A percentile compares a stretch with the other conserved stretches of the same genome.
Conservation (phyloP, 2,113 vertebrate genomes). For the Neoarius graeffei region DNA sequence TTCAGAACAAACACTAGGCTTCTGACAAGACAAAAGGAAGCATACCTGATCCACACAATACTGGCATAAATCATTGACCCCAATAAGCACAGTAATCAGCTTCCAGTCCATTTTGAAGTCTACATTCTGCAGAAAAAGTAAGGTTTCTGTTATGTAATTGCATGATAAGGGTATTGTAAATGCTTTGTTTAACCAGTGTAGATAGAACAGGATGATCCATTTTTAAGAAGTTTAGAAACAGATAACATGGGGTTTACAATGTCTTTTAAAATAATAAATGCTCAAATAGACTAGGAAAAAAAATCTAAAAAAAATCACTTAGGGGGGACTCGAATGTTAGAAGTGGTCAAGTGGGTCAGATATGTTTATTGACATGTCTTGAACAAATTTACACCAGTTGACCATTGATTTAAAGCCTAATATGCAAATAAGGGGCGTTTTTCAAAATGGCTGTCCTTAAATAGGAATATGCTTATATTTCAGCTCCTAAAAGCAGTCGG, state of each 20-base stretch:
- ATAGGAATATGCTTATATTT: too few relatives aligned
- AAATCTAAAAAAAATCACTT: too few relatives aligned
- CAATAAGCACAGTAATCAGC: conserved; percentile 85
- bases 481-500: too few relatives aligned
- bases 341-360: too few relatives aligned
- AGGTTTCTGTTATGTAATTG: background rate
- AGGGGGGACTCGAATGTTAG: too few relatives aligned
- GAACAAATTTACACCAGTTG: too few relatives aligned
- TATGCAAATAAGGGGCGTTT: too few relatives aligned
- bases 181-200: background rate
- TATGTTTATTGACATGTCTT: too few relatives aligned
- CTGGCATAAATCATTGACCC: conserved; percentile 82
- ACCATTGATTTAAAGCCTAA: too few relatives aligned
- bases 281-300: too few relatives aligned
- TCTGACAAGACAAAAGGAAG: conserved; percentile 3
- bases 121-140: conserved; percentile 70
- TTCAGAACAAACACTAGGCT: background rate
- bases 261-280: background rate
- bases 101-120: conserved; percentile 89
- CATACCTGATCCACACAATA: conserved; percentile 83
- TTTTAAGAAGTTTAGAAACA: background rate
- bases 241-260: background rate
- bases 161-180: background rate
- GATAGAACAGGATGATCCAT: background rate
- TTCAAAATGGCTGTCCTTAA: too few relatives aligned